Evolutionary conservation across 1,140 invertebrate genomes (phyloP).

Genomic region (Pachypeltis micranthus): DNA sequence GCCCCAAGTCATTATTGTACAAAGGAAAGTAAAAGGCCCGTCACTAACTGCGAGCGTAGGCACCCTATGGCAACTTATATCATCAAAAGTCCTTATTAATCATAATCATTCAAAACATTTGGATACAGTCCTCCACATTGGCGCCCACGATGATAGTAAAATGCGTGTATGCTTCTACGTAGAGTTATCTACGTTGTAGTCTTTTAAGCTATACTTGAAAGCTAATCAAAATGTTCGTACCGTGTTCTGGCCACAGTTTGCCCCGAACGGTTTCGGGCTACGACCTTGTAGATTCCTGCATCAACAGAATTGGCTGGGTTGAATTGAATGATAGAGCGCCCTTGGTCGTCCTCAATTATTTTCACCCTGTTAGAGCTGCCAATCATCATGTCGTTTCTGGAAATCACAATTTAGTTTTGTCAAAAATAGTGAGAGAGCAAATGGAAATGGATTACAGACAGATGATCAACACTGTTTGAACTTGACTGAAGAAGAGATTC

Average conservation of each 20-base stretch:
- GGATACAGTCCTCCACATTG: no score
- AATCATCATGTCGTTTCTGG: conserved; percentile 68
- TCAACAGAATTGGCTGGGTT: conserved; percentile 65
- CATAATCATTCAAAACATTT: no score
- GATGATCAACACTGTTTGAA: neutral
- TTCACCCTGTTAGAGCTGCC: conserved; percentile 65
- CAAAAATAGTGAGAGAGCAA: neutral
- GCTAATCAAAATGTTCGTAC: no score
- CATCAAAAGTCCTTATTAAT: no score
- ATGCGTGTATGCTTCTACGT: no score
- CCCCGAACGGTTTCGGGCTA: conserved; percentile 75
- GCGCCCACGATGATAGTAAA: no score
- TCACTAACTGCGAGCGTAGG: no score
- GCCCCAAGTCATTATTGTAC: no score
- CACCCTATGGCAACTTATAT: no score
- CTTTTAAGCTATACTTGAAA: no score
- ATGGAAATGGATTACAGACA: neutral
- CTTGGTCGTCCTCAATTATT: conserved; percentile 59
- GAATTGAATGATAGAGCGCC: conserved; percentile 63
- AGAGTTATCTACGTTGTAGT: no score
- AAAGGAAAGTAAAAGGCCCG: no score
- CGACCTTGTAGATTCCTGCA: conserved; percentile 88
- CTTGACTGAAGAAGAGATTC: neutral
- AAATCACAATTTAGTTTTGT: conserved; percentile 6
- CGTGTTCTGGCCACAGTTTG: conserved; percentile 57